phyloP scores from a whole-genome alignment of 2,888 invertebrate species.

The Julus scanicus region DNA sequence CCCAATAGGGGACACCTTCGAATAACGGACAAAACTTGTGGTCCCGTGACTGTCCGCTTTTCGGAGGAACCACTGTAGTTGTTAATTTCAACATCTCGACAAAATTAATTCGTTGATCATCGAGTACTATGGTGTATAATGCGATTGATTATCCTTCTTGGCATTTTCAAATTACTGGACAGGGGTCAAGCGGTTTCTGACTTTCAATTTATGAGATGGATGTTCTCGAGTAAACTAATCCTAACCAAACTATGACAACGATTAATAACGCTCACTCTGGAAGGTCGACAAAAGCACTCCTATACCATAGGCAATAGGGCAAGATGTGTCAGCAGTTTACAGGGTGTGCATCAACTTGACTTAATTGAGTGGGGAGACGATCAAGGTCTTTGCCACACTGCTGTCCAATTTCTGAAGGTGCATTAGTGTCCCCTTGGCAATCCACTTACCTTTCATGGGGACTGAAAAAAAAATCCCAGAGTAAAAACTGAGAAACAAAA shows the following conservation, averaged over 20 bases:
- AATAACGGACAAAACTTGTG: too few relatives aligned
- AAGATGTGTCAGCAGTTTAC: constrained; percentile 38
- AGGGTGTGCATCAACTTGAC: constrained; percentile 42
- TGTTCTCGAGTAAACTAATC: constrained; percentile 29
- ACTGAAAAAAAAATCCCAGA: background rate
- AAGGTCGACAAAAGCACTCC: background rate
- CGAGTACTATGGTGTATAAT: background rate
- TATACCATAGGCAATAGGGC: background rate
- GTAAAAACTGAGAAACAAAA: constrained; percentile 31
- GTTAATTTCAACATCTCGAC: background rate
- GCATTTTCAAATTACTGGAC: constrained; percentile 20
- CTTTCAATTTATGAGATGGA: constrained; percentile 35
- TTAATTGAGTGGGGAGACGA: constrained; percentile 39
- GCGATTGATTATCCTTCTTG: background rate
- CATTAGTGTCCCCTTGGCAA: constrained; percentile 42
- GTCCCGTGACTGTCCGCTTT: too few relatives aligned
- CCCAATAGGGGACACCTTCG: too few relatives aligned
- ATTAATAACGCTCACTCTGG: constrained; percentile 18
- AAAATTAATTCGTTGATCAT: background rate
- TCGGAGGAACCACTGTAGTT: too few relatives aligned
- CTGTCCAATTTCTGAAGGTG: constrained; percentile 36
- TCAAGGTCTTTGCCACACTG: constrained; percentile 22
- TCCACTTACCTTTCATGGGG: constrained; percentile 18
- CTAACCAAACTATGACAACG: constrained; percentile 39
- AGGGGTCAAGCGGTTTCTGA: constrained; percentile 38